Evolutionary conservation across 2,888 invertebrate genomes (phyloP), one percentile per base, ranked within the genome.

Genomic region (Cosmia trapezina): DNA sequence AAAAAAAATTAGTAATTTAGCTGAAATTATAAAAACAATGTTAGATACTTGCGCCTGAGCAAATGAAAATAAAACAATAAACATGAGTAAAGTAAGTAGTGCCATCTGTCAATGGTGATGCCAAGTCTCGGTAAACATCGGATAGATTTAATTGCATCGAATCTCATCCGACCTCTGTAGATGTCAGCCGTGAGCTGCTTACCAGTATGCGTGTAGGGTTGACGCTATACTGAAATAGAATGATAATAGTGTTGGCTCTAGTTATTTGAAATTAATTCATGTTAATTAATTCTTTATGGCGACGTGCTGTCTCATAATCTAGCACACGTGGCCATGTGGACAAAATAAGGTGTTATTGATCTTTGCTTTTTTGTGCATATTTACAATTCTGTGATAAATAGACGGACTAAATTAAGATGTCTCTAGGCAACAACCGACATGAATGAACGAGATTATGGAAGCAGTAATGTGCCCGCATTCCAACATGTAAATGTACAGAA

Each of bases 71-170:
- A 83, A 78, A 83, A 80, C 78, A 76, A 83, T 87, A 86, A 86
- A 85, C 81, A 81, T 74, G 68, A 73, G 74, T 75, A 68, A 77
- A 73, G 76, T 76, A 84, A 86, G 79, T 79, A 73, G 69, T 78
- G 85, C 83, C 82, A 85, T 84, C 84, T 89, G 84, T 86, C 83
- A 87, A 80, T 80, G 70, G 60, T 72, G 76, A 76, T 87, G 87
- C 84, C 81, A 84, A 86, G 66, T 67, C 62, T 56, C 62, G 41
- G 76, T 83, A 82, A 85, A 87, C 80, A 87, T 68, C 33, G 63
- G 53, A 62, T 83, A 73, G 76, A 78, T 83, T 84, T 83, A 83
- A 88, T 88, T 85, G 77, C 72, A 77, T 57, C 57, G 61, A 61
- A 78, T 87, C 53, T 73, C 60, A 62, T 45, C 68, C 78, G 79